Evolutionary conservation across 92 coral and sea anemone species (phyloP).

Genomic region (Chrysogorgia sp.): DNA sequence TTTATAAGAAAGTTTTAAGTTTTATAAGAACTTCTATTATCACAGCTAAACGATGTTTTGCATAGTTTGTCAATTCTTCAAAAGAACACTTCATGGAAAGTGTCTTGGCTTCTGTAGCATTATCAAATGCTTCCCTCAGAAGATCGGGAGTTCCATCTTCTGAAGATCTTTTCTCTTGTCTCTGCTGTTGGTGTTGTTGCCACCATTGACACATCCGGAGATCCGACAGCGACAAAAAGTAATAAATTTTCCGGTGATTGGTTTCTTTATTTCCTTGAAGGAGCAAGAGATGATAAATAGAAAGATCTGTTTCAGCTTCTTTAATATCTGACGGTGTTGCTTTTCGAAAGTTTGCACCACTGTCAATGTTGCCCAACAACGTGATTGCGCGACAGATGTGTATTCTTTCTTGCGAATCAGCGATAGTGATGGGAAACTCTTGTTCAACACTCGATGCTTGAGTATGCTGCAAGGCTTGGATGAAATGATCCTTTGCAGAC

Average conservation of each 20-base stretch:
- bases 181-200: neutral
- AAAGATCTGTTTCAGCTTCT: too few relatives aligned
- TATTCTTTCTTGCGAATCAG: conserved; percentile 22
- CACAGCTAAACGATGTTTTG: neutral
- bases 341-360: too few relatives aligned
- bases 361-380: too few relatives aligned
- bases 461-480: too few relatives aligned
- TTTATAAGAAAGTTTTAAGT: too few relatives aligned
- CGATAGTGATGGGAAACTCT: conserved; percentile 3
- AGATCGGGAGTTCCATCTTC: too few relatives aligned
- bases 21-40: conserved; percentile 8
- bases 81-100: neutral
- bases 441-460: too few relatives aligned
- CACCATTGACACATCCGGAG: too few relatives aligned
- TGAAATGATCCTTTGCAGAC: too few relatives aligned
- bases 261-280: neutral
- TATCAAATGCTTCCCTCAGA: too few relatives aligned
- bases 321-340: too few relatives aligned
- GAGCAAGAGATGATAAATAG: neutral
- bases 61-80: neutral
- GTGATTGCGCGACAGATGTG: too few relatives aligned
- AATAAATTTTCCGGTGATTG: neutral
- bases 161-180: neutral
- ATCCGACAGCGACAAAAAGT: conserved; percentile 1
- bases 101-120: neutral